Conservation (phyloP, 2,113 vertebrate species). For the Stigmatopora nigra region DNA sequence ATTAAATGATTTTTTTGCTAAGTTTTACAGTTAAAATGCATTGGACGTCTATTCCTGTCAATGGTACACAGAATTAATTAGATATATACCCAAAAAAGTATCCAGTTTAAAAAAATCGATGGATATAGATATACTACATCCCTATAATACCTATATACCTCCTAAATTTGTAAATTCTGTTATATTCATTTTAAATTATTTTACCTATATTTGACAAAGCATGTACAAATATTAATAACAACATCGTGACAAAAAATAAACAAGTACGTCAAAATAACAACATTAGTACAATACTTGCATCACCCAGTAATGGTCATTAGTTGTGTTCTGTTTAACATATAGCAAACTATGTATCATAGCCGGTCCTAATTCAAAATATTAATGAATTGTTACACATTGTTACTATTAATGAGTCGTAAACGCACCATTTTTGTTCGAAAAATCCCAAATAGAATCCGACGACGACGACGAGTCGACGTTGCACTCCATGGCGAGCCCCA, state of each 20-base stretch:
- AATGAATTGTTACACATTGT: neutral
- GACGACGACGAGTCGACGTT: neutral
- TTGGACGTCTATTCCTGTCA: too few relatives aligned
- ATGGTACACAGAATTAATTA: too few relatives aligned
- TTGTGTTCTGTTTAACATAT: neutral
- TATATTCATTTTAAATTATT: too few relatives aligned
- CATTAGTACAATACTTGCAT: neutral
- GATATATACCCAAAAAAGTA: too few relatives aligned
- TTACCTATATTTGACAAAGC: too few relatives aligned
- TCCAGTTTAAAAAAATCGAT: too few relatives aligned
- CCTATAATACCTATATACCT: too few relatives aligned
- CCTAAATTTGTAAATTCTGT: too few relatives aligned
- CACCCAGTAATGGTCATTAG: neutral
- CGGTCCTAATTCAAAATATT: neutral
- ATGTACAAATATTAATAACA: neutral
- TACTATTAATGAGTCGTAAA: neutral
- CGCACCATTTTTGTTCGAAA: neutral
- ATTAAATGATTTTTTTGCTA: too few relatives aligned
- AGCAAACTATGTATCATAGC: neutral
- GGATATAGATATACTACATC: too few relatives aligned
- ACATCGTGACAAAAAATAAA: neutral
- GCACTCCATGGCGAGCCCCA: conserved; percentile 3
- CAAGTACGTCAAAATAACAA: neutral
- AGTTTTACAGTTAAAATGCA: too few relatives aligned
- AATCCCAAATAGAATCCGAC: neutral